Evolutionary conservation across 2,888 invertebrate genomes (phyloP).

Genomic region (Meteorus colon): DNA sequence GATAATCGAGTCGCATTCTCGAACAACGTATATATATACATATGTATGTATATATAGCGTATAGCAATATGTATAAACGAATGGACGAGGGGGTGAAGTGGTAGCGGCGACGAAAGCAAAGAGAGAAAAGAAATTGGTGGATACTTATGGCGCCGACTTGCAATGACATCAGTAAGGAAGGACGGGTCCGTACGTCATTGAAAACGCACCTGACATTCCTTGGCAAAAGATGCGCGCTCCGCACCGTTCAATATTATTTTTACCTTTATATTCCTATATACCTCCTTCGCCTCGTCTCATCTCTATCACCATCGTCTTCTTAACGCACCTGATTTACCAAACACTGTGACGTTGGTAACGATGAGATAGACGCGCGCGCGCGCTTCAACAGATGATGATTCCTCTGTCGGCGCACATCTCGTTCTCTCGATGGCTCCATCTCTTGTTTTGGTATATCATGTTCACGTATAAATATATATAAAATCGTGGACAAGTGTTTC

Average conservation of each 20-base stretch:
- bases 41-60: not conserved
- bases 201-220: slow-evolving; percentile 62
- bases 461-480: slow-evolving; percentile 14
- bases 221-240: slow-evolving; percentile 53
- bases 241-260: slow-evolving; percentile 60
- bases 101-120: slow-evolving; percentile 18
- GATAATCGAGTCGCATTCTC: slow-evolving; percentile 66
- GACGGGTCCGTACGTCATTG: slow-evolving; percentile 66
- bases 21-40: slow-evolving; percentile 29
- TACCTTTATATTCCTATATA: slow-evolving; percentile 26
- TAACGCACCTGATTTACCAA: slow-evolving; percentile 17
- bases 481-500: slow-evolving; percentile 34
- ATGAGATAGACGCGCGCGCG: slow-evolving; percentile 5
- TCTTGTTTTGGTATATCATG: slow-evolving; percentile 35
- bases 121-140: slow-evolving; percentile 26
- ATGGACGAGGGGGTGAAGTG: not conserved
- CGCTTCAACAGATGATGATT: slow-evolving; percentile 24
- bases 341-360: slow-evolving; percentile 20
- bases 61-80: not conserved
- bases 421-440: slow-evolving; percentile 48
- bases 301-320: slow-evolving; percentile 17
- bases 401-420: slow-evolving; percentile 34
- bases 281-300: slow-evolving; percentile 12
- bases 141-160: slow-evolving; percentile 64
- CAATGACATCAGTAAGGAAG: slow-evolving; percentile 69